Evolutionary conservation across 1,140 invertebrate species (phyloP).

Genomic region (Anthonomus grandis): DNA sequence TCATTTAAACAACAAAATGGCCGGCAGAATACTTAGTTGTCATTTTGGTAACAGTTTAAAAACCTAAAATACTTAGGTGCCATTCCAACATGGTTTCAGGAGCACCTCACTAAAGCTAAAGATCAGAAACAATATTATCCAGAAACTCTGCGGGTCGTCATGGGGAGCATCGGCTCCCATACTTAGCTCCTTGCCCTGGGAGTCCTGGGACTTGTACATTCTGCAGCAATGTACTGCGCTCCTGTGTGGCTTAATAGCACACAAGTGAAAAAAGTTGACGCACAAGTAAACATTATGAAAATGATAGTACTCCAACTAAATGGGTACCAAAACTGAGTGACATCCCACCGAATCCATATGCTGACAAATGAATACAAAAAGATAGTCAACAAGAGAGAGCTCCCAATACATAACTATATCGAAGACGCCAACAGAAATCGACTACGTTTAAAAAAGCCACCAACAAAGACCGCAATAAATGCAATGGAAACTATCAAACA

Average conservation of each 20-base stretch:
- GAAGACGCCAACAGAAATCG: background rate
- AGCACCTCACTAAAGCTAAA: background rate
- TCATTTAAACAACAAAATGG: conserved; percentile 10
- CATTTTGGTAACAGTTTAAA: conserved; percentile 6
- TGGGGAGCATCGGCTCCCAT: background rate
- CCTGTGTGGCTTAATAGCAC: background rate
- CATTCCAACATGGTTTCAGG: background rate
- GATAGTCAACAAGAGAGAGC: background rate
- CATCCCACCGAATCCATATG: too few species aligned
- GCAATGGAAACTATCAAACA: conserved; percentile 13
- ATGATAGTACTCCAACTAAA: conserved; percentile 6
- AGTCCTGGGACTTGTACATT: too few species aligned
- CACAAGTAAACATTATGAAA: too few species aligned
- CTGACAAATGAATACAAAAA: background rate
- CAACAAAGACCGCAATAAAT: background rate
- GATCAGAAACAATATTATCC: conserved; percentile 12
- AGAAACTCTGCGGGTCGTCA: conserved; percentile 1
- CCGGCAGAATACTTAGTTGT: conserved; percentile 3
- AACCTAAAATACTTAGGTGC: background rate
- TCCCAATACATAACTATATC: background rate
- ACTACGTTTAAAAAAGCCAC: background rate
- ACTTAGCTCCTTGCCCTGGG: too few species aligned
- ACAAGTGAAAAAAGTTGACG: background rate
- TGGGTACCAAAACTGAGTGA: conserved; percentile 1
- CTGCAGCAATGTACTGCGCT: too few species aligned